Conservation (phyloP, 1,140 invertebrate genomes). For the Brachionus asplanchnoidis region DNA sequence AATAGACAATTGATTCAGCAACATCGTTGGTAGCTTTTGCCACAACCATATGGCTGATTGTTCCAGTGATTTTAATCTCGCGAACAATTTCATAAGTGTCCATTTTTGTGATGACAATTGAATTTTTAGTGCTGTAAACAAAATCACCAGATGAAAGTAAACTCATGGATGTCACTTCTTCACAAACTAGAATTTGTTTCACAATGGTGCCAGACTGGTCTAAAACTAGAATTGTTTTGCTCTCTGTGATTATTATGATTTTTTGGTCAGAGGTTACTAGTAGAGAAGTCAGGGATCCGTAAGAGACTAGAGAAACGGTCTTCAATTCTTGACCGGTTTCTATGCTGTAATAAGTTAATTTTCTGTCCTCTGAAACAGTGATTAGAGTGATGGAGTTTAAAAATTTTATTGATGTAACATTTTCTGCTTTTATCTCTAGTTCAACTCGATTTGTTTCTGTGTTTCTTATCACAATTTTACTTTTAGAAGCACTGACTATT, state of each 20-base stretch:
- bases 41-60: not conserved
- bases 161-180: not conserved
- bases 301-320: not conserved
- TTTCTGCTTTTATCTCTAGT: not conserved
- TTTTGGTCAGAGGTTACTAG: not conserved
- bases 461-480: not conserved
- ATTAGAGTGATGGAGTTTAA: not conserved
- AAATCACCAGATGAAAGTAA: not conserved
- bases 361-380: not conserved
- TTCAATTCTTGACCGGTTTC: not conserved
- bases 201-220: not conserved
- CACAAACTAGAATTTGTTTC: not conserved
- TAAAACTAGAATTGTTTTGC: not conserved
- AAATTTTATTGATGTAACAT: not conserved
- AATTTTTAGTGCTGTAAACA: not conserved
- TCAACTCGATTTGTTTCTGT: not conserved
- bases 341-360: not conserved
- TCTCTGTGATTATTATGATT: not conserved
- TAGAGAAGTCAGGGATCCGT: not conserved
- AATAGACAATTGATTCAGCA: not conserved
- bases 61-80: not conserved
- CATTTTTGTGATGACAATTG: not conserved
- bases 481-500: not conserved
- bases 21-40: not conserved
- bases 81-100: not conserved